Conservation (phyloP, 2,888 invertebrate species). For the Petrolisthes cinctipes region DNA sequence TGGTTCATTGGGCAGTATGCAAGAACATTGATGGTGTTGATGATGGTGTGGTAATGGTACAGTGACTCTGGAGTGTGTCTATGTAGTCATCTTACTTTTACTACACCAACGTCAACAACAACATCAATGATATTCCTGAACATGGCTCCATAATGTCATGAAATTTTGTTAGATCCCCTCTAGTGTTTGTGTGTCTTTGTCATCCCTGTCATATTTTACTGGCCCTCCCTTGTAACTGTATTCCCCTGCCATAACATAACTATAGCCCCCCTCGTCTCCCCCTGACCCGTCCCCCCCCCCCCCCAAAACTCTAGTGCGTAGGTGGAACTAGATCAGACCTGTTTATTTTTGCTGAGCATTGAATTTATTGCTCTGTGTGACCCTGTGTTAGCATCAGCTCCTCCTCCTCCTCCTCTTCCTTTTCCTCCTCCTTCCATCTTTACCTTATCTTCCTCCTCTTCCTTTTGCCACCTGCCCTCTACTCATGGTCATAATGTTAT, state of each 20-base stretch:
- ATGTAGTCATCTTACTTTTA: too few relatives aligned
- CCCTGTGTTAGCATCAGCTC: slow-evolving; percentile 62
- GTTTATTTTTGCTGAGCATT: slow-evolving; percentile 35
- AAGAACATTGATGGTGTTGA: too few relatives aligned
- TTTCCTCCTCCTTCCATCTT: background rate
- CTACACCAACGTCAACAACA: too few relatives aligned
- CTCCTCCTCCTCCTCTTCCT: slow-evolving; percentile 43
- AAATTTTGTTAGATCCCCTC: too few relatives aligned
- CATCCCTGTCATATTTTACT: too few relatives aligned
- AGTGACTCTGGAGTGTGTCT: too few relatives aligned
- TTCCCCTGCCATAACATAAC: background rate
- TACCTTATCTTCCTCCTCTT: background rate
- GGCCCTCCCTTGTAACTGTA: background rate
- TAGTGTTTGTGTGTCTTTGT: too few relatives aligned
- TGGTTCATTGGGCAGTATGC: too few relatives aligned
- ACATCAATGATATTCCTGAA: too few relatives aligned
- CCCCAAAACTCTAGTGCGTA: background rate
- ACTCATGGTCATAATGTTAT: slow-evolving; percentile 46
- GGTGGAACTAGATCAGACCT: background rate
- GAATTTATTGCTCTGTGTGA: slow-evolving; percentile 46
- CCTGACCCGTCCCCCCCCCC: background rate
- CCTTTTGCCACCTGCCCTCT: slow-evolving; percentile 23
- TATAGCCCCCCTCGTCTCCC: background rate
- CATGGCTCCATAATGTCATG: too few relatives aligned
- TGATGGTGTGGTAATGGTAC: too few relatives aligned